These are phyloP conservation scores for Phoebastria nigripes DNA, from an alignment of 2,797 vertebrate species.

Conservation along the genomic window DNA sequence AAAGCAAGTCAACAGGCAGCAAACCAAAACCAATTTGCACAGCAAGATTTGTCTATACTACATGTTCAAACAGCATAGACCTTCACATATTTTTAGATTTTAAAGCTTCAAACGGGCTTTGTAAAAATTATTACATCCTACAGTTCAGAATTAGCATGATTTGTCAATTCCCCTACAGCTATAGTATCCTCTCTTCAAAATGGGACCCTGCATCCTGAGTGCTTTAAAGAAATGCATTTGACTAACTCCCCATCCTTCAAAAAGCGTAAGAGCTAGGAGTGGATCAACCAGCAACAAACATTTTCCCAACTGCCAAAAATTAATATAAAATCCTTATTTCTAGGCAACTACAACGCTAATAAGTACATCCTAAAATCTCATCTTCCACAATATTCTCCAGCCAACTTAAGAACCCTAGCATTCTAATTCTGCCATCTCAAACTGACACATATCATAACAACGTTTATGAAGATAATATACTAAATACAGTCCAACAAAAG, in stretches of 20 bases:
- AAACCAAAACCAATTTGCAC: background rate
- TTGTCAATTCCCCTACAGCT: background rate
- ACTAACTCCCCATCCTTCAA: background rate
- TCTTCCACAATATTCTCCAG: background rate
- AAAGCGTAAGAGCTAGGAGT: background rate
- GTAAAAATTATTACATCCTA: background rate
- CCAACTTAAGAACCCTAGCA: background rate
- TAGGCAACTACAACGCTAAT: background rate
- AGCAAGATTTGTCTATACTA: background rate
- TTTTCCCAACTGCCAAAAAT: background rate
- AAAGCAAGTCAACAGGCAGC: background rate
- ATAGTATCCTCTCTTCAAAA: background rate
- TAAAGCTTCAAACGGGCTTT: background rate
- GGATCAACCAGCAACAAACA: background rate
- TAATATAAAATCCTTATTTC: background rate
- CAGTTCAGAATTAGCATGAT: background rate
- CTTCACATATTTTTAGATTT: background rate
- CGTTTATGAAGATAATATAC: background rate
- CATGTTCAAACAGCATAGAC: background rate
- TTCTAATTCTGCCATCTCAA: background rate
- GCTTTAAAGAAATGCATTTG: background rate
- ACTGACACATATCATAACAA: background rate
- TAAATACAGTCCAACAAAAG: conserved; percentile 26
- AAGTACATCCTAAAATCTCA: background rate
- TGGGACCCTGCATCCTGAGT: background rate